A percentile compares a stretch with the other conserved stretches of the same genome.
Evolutionary conservation across 2,888 invertebrate genomes (phyloP).

Genomic region (Lydus trimaculatus): DNA sequence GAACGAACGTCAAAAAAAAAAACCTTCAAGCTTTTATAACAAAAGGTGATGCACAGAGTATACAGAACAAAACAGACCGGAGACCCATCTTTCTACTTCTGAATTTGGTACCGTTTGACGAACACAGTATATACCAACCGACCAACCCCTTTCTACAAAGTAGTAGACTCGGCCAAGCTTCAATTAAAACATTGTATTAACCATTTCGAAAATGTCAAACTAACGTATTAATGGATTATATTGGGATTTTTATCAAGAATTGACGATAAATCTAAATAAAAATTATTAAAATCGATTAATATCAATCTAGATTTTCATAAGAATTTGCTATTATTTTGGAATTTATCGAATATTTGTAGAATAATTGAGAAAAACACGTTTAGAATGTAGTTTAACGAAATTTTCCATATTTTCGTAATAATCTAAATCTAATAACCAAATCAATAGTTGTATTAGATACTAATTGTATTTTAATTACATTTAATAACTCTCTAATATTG

Average conservation of each 20-base stretch:
- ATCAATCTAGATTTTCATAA: background rate
- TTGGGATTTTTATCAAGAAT: conserved; percentile 26
- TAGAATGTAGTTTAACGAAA: background rate
- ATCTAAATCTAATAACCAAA: background rate
- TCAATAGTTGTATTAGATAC: background rate
- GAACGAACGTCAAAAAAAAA: conserved; percentile 35
- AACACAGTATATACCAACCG: conserved; percentile 13
- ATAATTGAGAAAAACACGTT: conserved; percentile 23
- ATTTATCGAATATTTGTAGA: conserved; percentile 30
- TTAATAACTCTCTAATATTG: background rate
- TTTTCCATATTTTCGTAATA: background rate
- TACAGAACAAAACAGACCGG: background rate
- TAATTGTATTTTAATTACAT: background rate
- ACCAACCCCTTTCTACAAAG: conserved; percentile 47
- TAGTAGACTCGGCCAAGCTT: conserved; percentile 58
- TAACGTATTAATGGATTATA: conserved; percentile 38
- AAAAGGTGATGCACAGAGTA: conserved; percentile 17
- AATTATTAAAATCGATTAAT: background rate
- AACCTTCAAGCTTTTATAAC: conserved; percentile 19
- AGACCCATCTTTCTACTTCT: conserved; percentile 7
- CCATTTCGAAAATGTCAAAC: conserved; percentile 53
- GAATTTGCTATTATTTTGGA: background rate
- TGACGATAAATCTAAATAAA: background rate
- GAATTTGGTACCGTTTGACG: conserved; percentile 34
- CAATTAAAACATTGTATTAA: conserved; percentile 59